These are phyloP conservation scores for Bagarius yarrelli DNA, from an alignment of 2,113 vertebrate genomes.

Conservation along the genomic window DNA sequence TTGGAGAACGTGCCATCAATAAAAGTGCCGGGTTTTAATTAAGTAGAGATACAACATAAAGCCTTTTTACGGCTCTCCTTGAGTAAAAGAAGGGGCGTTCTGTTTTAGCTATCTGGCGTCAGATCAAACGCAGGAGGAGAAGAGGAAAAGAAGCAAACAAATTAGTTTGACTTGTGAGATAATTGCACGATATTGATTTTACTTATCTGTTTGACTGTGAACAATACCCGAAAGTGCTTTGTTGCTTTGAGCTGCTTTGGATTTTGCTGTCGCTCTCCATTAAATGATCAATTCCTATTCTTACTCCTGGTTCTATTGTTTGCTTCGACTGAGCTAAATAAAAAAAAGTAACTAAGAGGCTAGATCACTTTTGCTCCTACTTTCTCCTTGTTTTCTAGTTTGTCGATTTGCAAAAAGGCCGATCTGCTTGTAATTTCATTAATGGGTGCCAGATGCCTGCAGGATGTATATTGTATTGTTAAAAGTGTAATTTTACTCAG, in stretches of 20 bases:
- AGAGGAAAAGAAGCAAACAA: slow-evolving; percentile 35
- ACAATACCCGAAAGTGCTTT: slow-evolving; percentile 52
- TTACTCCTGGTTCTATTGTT: slow-evolving; percentile 28
- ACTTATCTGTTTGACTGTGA: slow-evolving; percentile 61
- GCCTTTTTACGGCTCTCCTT: slow-evolving; percentile 46
- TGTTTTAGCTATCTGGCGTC: slow-evolving; percentile 36
- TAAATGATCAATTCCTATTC: slow-evolving; percentile 34
- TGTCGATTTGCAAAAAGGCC: slow-evolving; percentile 1
- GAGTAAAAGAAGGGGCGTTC: slow-evolving; percentile 10
- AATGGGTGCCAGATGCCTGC: neutral
- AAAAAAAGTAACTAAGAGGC: slow-evolving; percentile 29
- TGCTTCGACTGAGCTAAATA: slow-evolving; percentile 28
- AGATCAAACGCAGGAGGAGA: slow-evolving; percentile 28
- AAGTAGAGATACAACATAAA: slow-evolving; percentile 53
- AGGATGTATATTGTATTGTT: neutral
- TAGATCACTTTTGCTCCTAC: slow-evolving; percentile 12
- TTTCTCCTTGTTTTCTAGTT: neutral
- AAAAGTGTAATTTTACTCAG: neutral
- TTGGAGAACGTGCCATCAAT: slow-evolving; percentile 31
- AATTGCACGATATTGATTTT: slow-evolving; percentile 66
- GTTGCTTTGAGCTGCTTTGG: slow-evolving; percentile 35
- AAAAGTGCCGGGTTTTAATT: slow-evolving; percentile 51
- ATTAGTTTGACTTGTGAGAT: slow-evolving; percentile 52
- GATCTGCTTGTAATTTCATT: slow-evolving; percentile 16
- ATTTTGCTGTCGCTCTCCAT: slow-evolving; percentile 43